Evolutionary conservation across 2,888 invertebrate genomes (phyloP).

Genomic region (Empis stercorea): DNA sequence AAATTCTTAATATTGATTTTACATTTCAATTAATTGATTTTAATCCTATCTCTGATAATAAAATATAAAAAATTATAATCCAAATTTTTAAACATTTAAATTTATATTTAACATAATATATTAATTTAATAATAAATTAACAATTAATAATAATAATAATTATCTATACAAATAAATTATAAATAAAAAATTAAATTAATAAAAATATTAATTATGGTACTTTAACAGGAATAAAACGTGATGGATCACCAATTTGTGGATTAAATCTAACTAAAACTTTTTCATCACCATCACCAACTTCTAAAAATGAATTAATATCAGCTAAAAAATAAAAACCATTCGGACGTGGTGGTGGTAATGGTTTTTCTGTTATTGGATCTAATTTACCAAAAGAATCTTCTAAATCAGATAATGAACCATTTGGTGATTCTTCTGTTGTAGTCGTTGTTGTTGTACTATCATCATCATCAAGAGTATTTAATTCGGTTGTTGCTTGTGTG

Average conservation of each 20-base stretch:
- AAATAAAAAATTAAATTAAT: no score
- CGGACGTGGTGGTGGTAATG: conserved; percentile 50
- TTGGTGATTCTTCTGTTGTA: conserved; percentile 30
- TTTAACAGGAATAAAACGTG: conserved; percentile 59
- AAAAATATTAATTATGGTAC: conserved; percentile 48
- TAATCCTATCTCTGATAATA: no score
- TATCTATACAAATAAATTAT: no score
- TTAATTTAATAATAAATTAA: no score
- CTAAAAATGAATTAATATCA: conserved; percentile 77
- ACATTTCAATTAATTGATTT: no score
- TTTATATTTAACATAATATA: no score
- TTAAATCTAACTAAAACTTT: conserved; percentile 68
- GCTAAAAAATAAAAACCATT: conserved; percentile 75
- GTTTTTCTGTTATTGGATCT: conserved; percentile 44
- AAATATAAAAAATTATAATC: no score
- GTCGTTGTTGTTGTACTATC: conserved; percentile 12
- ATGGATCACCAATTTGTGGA: conserved; percentile 68
- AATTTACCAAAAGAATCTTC: conserved; percentile 64
- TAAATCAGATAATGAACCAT: conserved; percentile 40
- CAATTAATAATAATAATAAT: no score
- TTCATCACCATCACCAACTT: conserved; percentile 63
- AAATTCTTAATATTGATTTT: no score
- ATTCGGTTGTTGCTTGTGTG: background rate
- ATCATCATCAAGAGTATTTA: background rate
- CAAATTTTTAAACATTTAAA: no score